phyloP scores from a whole-genome alignment of 2,888 invertebrate species.

The Xanthorhoe spadicearia region DNA sequence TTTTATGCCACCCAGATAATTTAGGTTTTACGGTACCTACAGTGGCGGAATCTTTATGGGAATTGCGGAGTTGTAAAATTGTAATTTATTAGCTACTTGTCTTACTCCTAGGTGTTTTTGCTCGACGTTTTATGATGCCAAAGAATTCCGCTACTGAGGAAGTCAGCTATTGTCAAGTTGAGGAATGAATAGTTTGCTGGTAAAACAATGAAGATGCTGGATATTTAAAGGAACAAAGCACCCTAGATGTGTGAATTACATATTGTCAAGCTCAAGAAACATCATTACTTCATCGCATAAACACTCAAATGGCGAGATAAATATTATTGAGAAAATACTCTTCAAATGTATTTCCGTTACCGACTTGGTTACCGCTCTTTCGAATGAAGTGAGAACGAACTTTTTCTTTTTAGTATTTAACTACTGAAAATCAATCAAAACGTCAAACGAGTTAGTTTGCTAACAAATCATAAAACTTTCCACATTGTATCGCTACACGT shows the following conservation, averaged over 20 bases:
- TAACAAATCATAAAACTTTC: constrained; percentile 36
- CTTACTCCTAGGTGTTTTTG: constrained; percentile 37
- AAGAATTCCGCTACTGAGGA: constrained; percentile 37
- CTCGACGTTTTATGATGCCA: constrained; percentile 35
- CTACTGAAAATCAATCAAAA: not conserved
- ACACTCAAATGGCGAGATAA: constrained; percentile 8
- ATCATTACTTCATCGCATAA: constrained; percentile 10
- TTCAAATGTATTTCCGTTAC: not conserved
- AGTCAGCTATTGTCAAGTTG: constrained; percentile 37
- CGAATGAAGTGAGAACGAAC: not conserved
- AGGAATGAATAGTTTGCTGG: constrained; percentile 29
- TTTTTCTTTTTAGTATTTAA: not conserved
- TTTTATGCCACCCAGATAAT: constrained; percentile 74
- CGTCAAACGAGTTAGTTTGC: constrained; percentile 24
- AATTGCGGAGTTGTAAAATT: constrained; percentile 54
- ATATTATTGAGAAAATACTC: not conserved
- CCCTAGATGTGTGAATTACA: constrained; percentile 31
- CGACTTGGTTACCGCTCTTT: not conserved
- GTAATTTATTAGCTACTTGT: constrained; percentile 45
- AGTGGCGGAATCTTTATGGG: constrained; percentile 58
- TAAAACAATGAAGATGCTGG: constrained; percentile 55
- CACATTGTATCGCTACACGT: constrained; percentile 48
- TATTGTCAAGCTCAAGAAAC: constrained; percentile 21
- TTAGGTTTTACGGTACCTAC: constrained; percentile 67
- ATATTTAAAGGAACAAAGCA: constrained; percentile 42